Percentiles rank a stretch among this genome's conserved stretches.
Conservation (phyloP, 2,888 invertebrate genomes). For the Caradrina clavipalpis region DNA sequence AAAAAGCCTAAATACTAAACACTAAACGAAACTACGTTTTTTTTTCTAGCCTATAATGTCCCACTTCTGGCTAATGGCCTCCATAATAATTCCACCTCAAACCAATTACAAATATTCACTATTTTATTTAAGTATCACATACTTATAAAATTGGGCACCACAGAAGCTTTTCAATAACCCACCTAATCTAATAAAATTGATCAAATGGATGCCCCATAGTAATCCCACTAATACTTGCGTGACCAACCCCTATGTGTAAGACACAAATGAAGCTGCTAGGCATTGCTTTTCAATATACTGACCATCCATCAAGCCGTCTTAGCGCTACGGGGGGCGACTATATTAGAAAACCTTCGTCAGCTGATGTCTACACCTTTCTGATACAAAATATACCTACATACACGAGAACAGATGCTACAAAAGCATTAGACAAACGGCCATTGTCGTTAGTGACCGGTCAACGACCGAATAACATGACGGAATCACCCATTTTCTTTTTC, state of each 20-base stretch:
- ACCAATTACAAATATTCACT: too few species aligned
- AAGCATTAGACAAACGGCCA: conserved; percentile 35
- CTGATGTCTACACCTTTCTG: conserved; percentile 67
- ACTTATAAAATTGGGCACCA: background rate
- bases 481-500: conserved; percentile 23
- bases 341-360: conserved; percentile 89
- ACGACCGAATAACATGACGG: conserved; percentile 40
- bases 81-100: too few species aligned
- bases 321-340: conserved; percentile 86
- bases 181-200: conserved; percentile 63
- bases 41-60: too few species aligned
- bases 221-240: conserved; percentile 82
- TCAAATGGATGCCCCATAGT: conserved; percentile 75
- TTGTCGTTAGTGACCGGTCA: conserved; percentile 49
- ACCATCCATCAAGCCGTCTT: conserved; percentile 88
- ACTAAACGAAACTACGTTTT: too few species aligned
- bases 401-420: conserved; percentile 52
- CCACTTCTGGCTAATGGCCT: too few species aligned
- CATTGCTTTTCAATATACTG: conserved; percentile 89
- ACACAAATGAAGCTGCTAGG: conserved; percentile 73
- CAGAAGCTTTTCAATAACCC: conserved; percentile 41
- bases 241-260: conserved; percentile 79
- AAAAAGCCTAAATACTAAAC: too few species aligned
- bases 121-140: background rate
- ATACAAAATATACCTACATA: conserved; percentile 47